Evolutionary conservation across 2,888 invertebrate genomes (phyloP), one percentile per base, ranked within the genome.

Genomic region (Coenonympha glycerion): DNA sequence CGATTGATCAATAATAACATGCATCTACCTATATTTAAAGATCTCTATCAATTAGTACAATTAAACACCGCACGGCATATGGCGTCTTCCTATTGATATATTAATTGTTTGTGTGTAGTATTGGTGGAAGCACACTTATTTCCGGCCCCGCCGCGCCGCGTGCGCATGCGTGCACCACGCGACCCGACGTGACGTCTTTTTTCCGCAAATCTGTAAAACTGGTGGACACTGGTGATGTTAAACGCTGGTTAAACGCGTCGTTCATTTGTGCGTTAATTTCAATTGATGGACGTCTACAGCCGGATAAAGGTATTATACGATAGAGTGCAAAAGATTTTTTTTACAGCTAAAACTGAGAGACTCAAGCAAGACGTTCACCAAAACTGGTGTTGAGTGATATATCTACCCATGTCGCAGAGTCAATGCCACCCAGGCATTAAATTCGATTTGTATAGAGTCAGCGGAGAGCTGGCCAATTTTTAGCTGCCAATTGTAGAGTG

Each of bases 161-260:
- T n/a, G n/a, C n/a, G n/a, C n/a, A n/a, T 58, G 60, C 61, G 60
- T 57, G 57, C 21, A 47, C 34, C 56, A 57, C 52, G 47, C 47
- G 30, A 11, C 11, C n/a, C 28, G 4, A 28, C 44, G 18, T 2
- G 21, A 19, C 6, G 22, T 9, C 9, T 15, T 39, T n/a, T 49
- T 61, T 60, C 58, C 55, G 57, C 50, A 53, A 47, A 46, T 36
- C 44, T 47, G 21, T 9, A 18, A 19, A 41, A 6, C 16, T 33
- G 22, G 13, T 22, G 9, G 9, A 44, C 9, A 44, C 31, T 31
- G 5, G 31, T 31, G 22, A 3, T 21, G 21, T 31, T 3, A 33
- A 22, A 44, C 30, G 28, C 30, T 13, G 37, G n/a, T n/a, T n/a
- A n/a, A n/a, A n/a, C n/a, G n/a, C n/a, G n/a, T n/a, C n/a, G n/a